Conservation (phyloP, 1,140 invertebrate genomes). For the Armadillidium nasatum region DNA sequence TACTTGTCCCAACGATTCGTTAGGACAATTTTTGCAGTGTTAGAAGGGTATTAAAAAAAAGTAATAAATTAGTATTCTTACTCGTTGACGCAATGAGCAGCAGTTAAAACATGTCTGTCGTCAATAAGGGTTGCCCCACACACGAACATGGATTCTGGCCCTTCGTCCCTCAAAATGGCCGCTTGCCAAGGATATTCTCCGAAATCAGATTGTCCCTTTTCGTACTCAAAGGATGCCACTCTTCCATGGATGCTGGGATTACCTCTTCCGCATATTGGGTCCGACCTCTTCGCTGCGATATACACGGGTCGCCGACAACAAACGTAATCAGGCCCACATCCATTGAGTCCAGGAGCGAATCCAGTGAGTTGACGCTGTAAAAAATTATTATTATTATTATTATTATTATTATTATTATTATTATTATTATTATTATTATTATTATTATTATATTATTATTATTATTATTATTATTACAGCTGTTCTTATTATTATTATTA, state of each 20-base stretch:
- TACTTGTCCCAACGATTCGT: too few relatives aligned
- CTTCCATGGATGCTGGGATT: conserved; percentile 47
- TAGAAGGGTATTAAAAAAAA: too few relatives aligned
- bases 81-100: conserved; percentile 66
- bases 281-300: conserved; percentile 3
- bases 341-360: conserved; percentile 23
- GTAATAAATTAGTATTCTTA: background rate
- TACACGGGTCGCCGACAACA: conserved; percentile 29
- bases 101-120: conserved; percentile 70
- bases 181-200: conserved; percentile 88
- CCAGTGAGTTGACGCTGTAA: conserved; percentile 28
- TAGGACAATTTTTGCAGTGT: too few relatives aligned
- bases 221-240: conserved; percentile 47
- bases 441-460: too few relatives aligned
- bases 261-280: conserved; percentile 43
- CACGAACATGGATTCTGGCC: conserved; percentile 71
- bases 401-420: too few relatives aligned
- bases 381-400: background rate
- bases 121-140: conserved; percentile 75
- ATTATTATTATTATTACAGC: too few relatives aligned
- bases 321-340: conserved; percentile 23
- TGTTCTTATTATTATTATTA: too few relatives aligned
- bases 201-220: conserved; percentile 80
- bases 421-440: too few relatives aligned
- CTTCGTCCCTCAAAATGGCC: conserved; percentile 82